phyloP scores from a whole-genome alignment of 2,113 vertebrate genomes.

The Cranoglanis bouderius region DNA sequence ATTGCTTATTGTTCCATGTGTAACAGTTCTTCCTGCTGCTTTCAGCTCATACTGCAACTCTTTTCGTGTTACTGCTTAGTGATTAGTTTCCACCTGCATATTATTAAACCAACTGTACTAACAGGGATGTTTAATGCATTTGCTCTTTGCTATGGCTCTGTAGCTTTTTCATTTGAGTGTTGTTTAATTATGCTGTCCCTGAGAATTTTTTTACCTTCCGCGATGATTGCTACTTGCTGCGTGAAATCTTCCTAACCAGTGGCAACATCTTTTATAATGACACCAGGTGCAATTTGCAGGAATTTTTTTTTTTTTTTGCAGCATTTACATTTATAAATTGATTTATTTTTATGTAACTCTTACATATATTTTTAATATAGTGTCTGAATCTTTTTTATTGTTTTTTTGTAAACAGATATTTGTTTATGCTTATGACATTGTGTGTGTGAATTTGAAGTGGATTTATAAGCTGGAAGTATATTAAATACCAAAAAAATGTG shows the following conservation, averaged over 20 bases:
- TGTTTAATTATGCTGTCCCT: neutral
- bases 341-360: neutral
- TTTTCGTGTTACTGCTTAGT: too few species aligned
- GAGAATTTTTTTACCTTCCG: neutral
- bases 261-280: neutral
- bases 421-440: neutral
- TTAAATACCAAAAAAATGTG: neutral
- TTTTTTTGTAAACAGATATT: neutral
- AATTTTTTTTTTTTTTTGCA: neutral
- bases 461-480: neutral
- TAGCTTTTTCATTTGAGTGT: too few species aligned
- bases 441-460: neutral
- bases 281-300: neutral
- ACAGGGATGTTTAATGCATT: too few species aligned
- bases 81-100: too few species aligned
- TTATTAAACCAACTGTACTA: too few species aligned
- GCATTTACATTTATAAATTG: neutral
- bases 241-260: neutral
- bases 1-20: neutral
- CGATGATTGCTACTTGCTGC: neutral
- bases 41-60: too few species aligned
- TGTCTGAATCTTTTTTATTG: neutral
- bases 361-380: neutral
- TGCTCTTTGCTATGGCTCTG: too few species aligned
- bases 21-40: too few species aligned